Base-by-base conservation (phyloP, 2,888 invertebrate species). In the Hirtodrosophila histrioides region DNA sequence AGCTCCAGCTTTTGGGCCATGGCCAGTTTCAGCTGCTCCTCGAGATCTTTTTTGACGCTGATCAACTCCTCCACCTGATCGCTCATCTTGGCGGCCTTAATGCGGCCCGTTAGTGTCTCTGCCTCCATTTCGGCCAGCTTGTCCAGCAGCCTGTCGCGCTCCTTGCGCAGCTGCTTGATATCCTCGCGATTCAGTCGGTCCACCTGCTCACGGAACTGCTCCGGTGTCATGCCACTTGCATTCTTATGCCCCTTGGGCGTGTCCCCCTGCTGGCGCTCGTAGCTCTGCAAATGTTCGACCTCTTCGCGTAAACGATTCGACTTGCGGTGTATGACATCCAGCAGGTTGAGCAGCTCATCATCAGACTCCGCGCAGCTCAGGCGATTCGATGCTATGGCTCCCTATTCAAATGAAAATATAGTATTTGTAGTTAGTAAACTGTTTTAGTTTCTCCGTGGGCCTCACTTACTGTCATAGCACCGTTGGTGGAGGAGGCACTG, bases 261-360 rank as follows among this genome's bases (percentile, higher is more conserved):
- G 23, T 66, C 69, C 3, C 65, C 60, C 61, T 90, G 89, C 50
- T 88, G 88, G 10, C 90, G 90, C 64, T 91, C 91, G 63, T 90
- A 89, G 63, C 83, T 90, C 73, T 95, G 95, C 71, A 95, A 92
- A 74, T 94, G 93, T 80, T 94, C 94, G 46, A 94, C 95, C 90
- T 95, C 96, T 82, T 95, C 95, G 64, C 94, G 94, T 86, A 95
- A 92, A 48, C 94, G 93, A 85, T 94, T 93, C 80, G 97, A 94
- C 86, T 95, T 96, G 64, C 95, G 93, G 88, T 97, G 96, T 87
- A 97, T 97, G 88, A 96, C 95, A 91, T 97, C 97, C 82, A 97
- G 93, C 44, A 97, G 93, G 87, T 96, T 96, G 95, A 96, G 96
- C 50, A 97, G 92, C 89, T 97, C 97, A 90, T 97, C 96, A 88